Conservation (phyloP, 1,140 invertebrate species). For the Popillia japonica region DNA sequence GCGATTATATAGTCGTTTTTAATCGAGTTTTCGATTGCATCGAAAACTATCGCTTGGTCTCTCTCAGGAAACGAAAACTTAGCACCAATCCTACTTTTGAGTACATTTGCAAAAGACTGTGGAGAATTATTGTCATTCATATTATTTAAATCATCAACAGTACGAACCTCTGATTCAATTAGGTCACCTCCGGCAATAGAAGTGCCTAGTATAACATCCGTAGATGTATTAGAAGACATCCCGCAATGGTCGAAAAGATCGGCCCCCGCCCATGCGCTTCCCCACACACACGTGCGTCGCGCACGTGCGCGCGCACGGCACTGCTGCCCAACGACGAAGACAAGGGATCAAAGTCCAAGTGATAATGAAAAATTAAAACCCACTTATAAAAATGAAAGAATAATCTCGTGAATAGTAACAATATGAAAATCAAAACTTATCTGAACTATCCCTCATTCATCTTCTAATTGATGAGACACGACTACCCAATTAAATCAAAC, state of each 20-base stretch:
- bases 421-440: too few relatives aligned
- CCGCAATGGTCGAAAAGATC: not conserved
- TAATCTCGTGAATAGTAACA: too few relatives aligned
- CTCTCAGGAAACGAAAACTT: not conserved
- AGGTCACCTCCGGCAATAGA: not conserved
- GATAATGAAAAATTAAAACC: too few relatives aligned
- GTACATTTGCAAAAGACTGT: not conserved
- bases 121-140: not conserved
- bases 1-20: not conserved
- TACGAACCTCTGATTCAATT: not conserved
- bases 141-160: not conserved
- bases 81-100: not conserved
- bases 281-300: not conserved
- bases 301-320: not conserved
- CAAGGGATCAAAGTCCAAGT: not conserved
- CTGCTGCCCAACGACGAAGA: not conserved
- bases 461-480: too few relatives aligned
- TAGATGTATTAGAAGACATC: not conserved
- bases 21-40: not conserved
- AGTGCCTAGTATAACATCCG: not conserved
- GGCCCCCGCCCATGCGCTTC: not conserved
- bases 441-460: too few relatives aligned
- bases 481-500: too few relatives aligned
- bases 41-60: not conserved
- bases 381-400: too few relatives aligned